Percentiles rank a stretch among this genome's conserved stretches.
Conservation (phyloP, 2,113 vertebrate genomes). For the Petrocephalus zakoni region DNA sequence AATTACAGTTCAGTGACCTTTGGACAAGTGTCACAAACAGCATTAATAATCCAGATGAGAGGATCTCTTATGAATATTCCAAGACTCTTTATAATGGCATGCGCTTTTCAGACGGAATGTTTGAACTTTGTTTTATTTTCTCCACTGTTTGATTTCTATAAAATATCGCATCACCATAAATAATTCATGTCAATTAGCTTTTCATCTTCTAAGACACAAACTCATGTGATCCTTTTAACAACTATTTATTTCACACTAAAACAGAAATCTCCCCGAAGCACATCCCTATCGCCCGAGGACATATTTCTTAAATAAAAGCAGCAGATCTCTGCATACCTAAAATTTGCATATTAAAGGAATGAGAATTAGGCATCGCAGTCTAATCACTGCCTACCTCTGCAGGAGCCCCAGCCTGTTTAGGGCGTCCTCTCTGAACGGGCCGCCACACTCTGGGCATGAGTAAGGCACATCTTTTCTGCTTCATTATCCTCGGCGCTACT, state of each 20-base stretch:
- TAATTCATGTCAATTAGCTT: constrained; percentile 73
- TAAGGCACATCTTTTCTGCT: constrained; percentile 42
- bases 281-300: constrained; percentile 77
- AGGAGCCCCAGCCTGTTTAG: constrained; percentile 55
- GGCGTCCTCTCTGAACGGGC: constrained; percentile 43
- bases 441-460: constrained; percentile 39
- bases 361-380: constrained; percentile 59
- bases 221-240: constrained; percentile 88
- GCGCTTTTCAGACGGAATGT: constrained; percentile 36
- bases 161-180: constrained; percentile 63
- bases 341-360: constrained; percentile 88
- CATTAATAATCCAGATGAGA: constrained; percentile 28
- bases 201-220: constrained; percentile 82
- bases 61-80: constrained; percentile 38
- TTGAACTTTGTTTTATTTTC: constrained; percentile 42
- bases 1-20: constrained; percentile 30
- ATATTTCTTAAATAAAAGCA: constrained; percentile 92
- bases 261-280: constrained; percentile 78
- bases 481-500: constrained; percentile 41
- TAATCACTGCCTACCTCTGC: constrained; percentile 64
- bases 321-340: constrained; percentile 82
- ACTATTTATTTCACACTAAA: constrained; percentile 87
- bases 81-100: constrained; percentile 38
- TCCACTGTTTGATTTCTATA: constrained; percentile 55
- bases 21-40: constrained; percentile 19